Conservation (phyloP, 2,113 vertebrate genomes). For the Entelurus aequoreus region DNA sequence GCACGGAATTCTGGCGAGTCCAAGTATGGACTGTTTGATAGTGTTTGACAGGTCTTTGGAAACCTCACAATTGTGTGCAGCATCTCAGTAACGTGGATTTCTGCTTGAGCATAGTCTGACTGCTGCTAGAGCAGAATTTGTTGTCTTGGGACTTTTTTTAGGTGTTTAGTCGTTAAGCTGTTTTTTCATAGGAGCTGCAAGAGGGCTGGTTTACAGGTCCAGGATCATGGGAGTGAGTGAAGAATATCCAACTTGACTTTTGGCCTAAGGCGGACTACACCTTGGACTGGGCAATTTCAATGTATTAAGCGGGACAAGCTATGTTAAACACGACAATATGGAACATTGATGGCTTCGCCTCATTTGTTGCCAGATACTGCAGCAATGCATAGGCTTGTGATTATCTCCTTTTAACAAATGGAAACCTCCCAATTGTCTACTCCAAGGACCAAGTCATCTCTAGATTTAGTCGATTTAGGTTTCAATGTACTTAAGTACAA, state of each 20-base stretch:
- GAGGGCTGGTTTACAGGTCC: constrained; percentile 19
- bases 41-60: constrained; percentile 48
- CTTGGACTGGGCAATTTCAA: not conserved
- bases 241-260: not conserved
- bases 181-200: not conserved
- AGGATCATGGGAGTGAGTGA: not conserved
- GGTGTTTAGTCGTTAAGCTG: constrained; percentile 3
- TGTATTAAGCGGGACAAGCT: not conserved
- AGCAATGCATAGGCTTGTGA: constrained; percentile 33
- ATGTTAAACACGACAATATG: constrained; percentile 3
- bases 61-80: constrained; percentile 41
- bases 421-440: constrained; percentile 4
- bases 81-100: constrained; percentile 42
- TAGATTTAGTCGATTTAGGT: not conserved
- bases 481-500: constrained; percentile 14
- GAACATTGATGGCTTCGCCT: constrained; percentile 39
- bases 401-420: constrained; percentile 41
- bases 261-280: not conserved
- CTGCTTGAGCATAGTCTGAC: constrained; percentile 29
- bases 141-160: constrained; percentile 16
- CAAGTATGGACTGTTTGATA: constrained; percentile 49
- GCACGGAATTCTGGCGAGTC: constrained; percentile 46
- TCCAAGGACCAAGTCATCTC: not conserved
- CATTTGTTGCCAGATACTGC: constrained; percentile 24
- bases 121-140: constrained; percentile 28